These are phyloP conservation scores for Parnassius apollo DNA, from an alignment of 2,888 invertebrate species.

Conservation along the genomic window DNA sequence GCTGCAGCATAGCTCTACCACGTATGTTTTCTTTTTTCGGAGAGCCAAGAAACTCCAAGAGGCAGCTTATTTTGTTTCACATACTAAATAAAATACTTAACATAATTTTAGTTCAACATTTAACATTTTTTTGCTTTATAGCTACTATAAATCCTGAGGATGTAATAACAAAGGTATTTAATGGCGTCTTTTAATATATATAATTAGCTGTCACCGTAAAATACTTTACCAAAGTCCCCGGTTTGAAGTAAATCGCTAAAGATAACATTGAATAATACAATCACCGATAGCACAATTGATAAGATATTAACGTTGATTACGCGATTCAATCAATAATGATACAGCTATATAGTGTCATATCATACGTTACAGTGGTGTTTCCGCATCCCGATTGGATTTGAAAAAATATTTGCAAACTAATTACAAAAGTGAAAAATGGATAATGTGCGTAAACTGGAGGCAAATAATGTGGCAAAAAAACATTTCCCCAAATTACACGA, in stretches of 20 bases:
- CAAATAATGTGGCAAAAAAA: slow-evolving; percentile 40
- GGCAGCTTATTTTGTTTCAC: too few species aligned
- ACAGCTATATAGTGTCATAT: slow-evolving; percentile 26
- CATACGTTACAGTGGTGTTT: slow-evolving; percentile 14
- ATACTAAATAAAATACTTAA: too few species aligned
- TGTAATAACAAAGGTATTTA: too few species aligned
- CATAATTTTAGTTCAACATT: too few species aligned
- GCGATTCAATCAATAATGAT: slow-evolving; percentile 31
- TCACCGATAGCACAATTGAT: slow-evolving; percentile 57
- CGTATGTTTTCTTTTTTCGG: too few species aligned
- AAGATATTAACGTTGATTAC: slow-evolving; percentile 41
- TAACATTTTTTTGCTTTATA: too few species aligned
- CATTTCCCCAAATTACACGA: slow-evolving; percentile 61
- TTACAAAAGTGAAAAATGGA: slow-evolving; percentile 42
- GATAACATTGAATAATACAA: slow-evolving; percentile 58
- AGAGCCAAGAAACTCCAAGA: too few species aligned
- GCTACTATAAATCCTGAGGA: too few species aligned
- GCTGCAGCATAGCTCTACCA: too few species aligned
- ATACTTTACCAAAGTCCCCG: slow-evolving; percentile 11
- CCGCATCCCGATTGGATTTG: slow-evolving; percentile 1
- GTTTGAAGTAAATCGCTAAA: slow-evolving; percentile 28
- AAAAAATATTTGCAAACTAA: slow-evolving; percentile 14
- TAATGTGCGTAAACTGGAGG: slow-evolving; percentile 35
- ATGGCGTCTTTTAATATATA: too few species aligned
- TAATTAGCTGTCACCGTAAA: not conserved